phyloP scores from a whole-genome alignment of 1,140 invertebrate species.

The Tigriopus japonicus region DNA sequence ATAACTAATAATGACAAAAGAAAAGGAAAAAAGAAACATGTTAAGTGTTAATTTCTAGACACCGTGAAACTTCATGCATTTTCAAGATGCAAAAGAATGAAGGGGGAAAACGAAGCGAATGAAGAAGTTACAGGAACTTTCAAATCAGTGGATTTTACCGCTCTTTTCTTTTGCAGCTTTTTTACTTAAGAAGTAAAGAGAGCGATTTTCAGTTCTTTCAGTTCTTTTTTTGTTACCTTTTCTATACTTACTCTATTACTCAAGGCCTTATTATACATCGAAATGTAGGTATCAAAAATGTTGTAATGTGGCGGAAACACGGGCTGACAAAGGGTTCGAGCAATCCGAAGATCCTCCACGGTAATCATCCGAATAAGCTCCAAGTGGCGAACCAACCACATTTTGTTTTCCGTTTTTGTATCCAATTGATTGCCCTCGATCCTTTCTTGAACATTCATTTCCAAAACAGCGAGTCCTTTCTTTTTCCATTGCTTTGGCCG shows the following conservation, averaged over 20 bases:
- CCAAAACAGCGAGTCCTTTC: slow-evolving; percentile 54
- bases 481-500: slow-evolving; percentile 80
- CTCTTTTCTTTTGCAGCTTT: background rate
- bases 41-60: no score
- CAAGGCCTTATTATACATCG: slow-evolving; percentile 59
- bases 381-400: slow-evolving; percentile 69
- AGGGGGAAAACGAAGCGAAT: no score
- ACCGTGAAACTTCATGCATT: no score
- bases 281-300: slow-evolving; percentile 72
- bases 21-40: background rate
- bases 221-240: no score
- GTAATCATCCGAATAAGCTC: slow-evolving; percentile 64
- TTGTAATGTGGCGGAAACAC: slow-evolving; percentile 92
- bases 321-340: slow-evolving; percentile 74
- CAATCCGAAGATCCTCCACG: slow-evolving; percentile 73
- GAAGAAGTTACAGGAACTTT: no score
- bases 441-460: slow-evolving; percentile 58
- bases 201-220: no score
- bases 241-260: background rate
- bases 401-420: slow-evolving; percentile 70
- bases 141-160: no score
- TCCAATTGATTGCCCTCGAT: slow-evolving; percentile 78
- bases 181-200: background rate
- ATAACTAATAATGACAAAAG: slow-evolving; percentile 34
- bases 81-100: no score